These are phyloP conservation scores for Sarcophaga caerulescens DNA, from an alignment of 2,888 invertebrate genomes.

Conservation along the genomic window DNA sequence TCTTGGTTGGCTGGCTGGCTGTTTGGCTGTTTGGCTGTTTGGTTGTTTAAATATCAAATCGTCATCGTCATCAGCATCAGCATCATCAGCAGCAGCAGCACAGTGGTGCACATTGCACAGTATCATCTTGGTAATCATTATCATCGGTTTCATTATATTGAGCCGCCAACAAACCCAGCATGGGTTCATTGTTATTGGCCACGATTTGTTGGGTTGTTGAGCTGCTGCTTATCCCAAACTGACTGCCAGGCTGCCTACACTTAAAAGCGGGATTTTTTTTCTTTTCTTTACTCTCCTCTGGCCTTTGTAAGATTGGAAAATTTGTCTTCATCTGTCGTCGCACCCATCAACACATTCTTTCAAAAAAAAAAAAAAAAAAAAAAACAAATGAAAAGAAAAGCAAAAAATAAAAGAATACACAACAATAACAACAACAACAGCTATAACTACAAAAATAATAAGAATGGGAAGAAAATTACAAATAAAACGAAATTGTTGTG, in stretches of 20 bases:
- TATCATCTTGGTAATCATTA: slow-evolving; percentile 46
- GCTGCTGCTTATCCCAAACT: slow-evolving; percentile 56
- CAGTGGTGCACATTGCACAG: not conserved
- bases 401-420: slow-evolving; percentile 19
- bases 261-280: slow-evolving; percentile 10
- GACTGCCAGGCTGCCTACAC: slow-evolving; percentile 31
- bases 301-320: slow-evolving; percentile 61
- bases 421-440: slow-evolving; percentile 13
- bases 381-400: slow-evolving; percentile 10
- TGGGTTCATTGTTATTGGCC: slow-evolving; percentile 64
- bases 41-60: too few relatives aligned
- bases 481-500: slow-evolving; percentile 31
- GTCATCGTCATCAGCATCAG: too few relatives aligned
- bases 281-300: not conserved
- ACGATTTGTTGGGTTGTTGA: slow-evolving; percentile 63
- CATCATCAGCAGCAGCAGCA: too few relatives aligned
- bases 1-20: too few relatives aligned
- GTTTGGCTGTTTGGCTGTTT: too few relatives aligned
- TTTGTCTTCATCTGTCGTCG: slow-evolving; percentile 70
- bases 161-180: slow-evolving; percentile 67
- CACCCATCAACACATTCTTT: slow-evolving; percentile 67
- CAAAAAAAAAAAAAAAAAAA: slow-evolving; percentile 15
- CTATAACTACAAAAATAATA: slow-evolving; percentile 30
- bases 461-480: not conserved
- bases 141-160: slow-evolving; percentile 34